These are phyloP conservation scores for Drosophila anomelani DNA, from an alignment of 2,888 invertebrate genomes.

Conservation along the genomic window DNA sequence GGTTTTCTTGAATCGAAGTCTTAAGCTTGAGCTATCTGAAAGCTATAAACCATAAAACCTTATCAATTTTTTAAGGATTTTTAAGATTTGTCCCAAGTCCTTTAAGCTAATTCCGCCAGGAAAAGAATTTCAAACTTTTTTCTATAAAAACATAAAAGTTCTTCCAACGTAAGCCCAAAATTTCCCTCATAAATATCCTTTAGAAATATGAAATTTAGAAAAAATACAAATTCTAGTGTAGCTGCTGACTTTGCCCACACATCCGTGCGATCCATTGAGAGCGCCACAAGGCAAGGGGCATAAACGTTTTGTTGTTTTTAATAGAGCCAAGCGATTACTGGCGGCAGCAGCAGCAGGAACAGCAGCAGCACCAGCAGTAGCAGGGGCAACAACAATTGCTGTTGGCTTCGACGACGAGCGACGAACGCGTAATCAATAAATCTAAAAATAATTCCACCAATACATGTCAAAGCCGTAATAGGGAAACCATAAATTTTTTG, in stretches of 20 bases:
- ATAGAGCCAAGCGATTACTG: constrained; percentile 76
- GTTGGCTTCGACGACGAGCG: constrained; percentile 64
- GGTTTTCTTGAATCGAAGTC: background rate
- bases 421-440: constrained; percentile 80
- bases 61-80: no score
- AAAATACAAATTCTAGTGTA: background rate
- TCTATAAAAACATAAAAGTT: no score
- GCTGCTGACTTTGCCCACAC: constrained; percentile 36
- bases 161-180: background rate
- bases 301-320: constrained; percentile 79
- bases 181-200: background rate
- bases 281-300: constrained; percentile 72
- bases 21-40: background rate
- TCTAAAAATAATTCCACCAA: constrained; percentile 83
- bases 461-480: constrained; percentile 84
- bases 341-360: constrained; percentile 39
- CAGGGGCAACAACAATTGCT: constrained; percentile 54
- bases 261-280: constrained; percentile 53
- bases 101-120: background rate
- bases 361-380: constrained; percentile 38
- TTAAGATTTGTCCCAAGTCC: background rate
- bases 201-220: background rate
- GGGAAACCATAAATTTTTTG: constrained; percentile 83
- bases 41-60: no score
- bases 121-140: background rate